Evolutionary conservation across 2,888 invertebrate genomes (phyloP), one percentile per base, ranked within the genome.

Genomic region (Polydrusus cervinus): DNA sequence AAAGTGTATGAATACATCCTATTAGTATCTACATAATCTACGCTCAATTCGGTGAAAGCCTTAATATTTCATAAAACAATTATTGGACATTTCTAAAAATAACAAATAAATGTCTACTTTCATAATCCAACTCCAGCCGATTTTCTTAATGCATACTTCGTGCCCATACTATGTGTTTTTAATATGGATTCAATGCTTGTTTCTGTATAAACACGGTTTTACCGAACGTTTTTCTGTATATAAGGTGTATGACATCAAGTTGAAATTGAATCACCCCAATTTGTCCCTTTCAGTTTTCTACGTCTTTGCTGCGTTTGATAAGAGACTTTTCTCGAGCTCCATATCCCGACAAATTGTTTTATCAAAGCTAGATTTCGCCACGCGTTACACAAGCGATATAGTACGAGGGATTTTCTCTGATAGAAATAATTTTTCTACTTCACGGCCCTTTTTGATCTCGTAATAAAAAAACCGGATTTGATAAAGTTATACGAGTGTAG

Each of bases 271-370:
- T 71, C n/a, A 34, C 51, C 11, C 34, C 70, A 72, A 72, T 72
- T 72, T 72, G 66, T 72, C 60, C 55, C 72, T 45, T 72, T 72
- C 72, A 57, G 55, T 47, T 20, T 30, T 51, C 16, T 61, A 30
- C 62, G 34, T 38, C 53, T 62, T 40, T 62, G 47, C 47, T 20
- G 34, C 45, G 47, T 69, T 62, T 62, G 70, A 71, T 71, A 71
- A 71, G 51, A 62, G 53, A 40, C 45, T 40, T 62, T 65, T 66
- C 60, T 51, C 60, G 11, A 40, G 18, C 20, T 61, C 45, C 55
- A 18, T 40, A 78, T 78, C 78, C 74, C 64, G 70, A 79, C 80
- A 80, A 82, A 82, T 82, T 82, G 81, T 81, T 82, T 82, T 81
- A 80, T 78, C 79, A 78, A 55, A 51, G 74, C 68, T 61, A 78